Base-by-base conservation (phyloP, 2,113 vertebrate species). In the Bujurquina vittata region DNA sequence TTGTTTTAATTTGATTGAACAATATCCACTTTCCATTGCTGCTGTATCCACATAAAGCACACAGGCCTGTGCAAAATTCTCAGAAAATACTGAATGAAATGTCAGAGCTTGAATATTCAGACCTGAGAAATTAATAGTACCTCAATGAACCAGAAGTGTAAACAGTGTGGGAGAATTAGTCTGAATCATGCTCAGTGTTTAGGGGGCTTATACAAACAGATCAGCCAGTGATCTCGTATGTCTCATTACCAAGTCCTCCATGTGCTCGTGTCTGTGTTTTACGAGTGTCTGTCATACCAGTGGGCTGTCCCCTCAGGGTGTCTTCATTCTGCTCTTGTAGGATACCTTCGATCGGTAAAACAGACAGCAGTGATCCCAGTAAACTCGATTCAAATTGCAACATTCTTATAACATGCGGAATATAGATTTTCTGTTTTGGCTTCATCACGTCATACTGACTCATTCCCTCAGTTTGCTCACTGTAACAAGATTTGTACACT, bases 91-190 rank as follows among this genome's bases (percentile, higher is more conserved):
- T 90, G 81, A 92, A 93, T 91, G 90, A 88, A 92, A 90, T 89
- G 81, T 85, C 87, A 90, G 49, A 59, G 84, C 76, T 84, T 86
- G 87, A 83, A 92, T 90, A 91, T 89, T 90, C 84, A 94, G 85
- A 93, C 83, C 85, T 81, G 90, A 93, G 79, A 91, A 91, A 89
- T 94, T 88, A 94, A 91, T 93, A 93, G 90, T 91, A 94, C 91
- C 93, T 94, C 94, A 92, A 94, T 94, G 93, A 95, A 94, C 83
- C 92, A 90, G 84, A 90, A 95, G 92, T 93, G 91, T 93, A 94
- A 94, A 94, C 89, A 92, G 89, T 94, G 95, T 95, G 94, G 95
- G 96, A 94, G 95, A 94, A 90, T 90, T 90, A 91, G 93, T 92
- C 91, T 95, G 95, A 95, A 93, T 95, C 95, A 96, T 89, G 87